Conservation (phyloP, 2,888 invertebrate species). For the Acleris emargana region DNA sequence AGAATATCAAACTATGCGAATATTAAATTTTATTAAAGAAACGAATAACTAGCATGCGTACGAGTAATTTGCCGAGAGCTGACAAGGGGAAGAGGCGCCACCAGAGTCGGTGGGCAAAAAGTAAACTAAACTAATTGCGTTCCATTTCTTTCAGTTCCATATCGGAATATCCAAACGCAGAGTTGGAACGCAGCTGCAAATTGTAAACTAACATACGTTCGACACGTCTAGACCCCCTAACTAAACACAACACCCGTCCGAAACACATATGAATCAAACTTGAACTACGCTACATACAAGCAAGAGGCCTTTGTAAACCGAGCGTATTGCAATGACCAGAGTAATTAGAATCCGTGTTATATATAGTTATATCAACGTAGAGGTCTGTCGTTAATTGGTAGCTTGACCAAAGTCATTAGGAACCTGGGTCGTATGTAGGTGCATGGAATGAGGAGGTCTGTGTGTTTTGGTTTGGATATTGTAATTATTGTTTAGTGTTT, state of each 20-base stretch:
- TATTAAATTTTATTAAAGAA: too few relatives aligned
- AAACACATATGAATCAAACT: constrained; percentile 4
- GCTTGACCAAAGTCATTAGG: constrained; percentile 1
- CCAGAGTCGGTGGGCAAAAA: too few relatives aligned
- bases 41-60: too few relatives aligned
- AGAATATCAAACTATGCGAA: too few relatives aligned
- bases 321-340: constrained; percentile 3
- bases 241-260: constrained; percentile 23
- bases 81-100: too few relatives aligned
- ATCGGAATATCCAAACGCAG: too few relatives aligned
- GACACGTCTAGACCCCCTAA: constrained; percentile 26
- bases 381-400: constrained; percentile 3
- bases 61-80: too few relatives aligned
- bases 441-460: neutral
- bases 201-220: constrained; percentile 20
- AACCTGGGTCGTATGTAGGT: neutral
- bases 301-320: constrained; percentile 6
- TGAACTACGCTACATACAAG: constrained; percentile 5
- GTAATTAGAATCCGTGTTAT: neutral
- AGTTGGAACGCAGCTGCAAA: constrained; percentile 3
- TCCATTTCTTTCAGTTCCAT: too few relatives aligned
- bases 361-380: too few relatives aligned
- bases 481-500: constrained; percentile 33
- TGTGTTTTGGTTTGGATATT: neutral
- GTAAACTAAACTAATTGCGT: too few relatives aligned